phyloP scores from a whole-genome alignment of 1,140 invertebrate genomes.

The Trissolcus basalis region DNA sequence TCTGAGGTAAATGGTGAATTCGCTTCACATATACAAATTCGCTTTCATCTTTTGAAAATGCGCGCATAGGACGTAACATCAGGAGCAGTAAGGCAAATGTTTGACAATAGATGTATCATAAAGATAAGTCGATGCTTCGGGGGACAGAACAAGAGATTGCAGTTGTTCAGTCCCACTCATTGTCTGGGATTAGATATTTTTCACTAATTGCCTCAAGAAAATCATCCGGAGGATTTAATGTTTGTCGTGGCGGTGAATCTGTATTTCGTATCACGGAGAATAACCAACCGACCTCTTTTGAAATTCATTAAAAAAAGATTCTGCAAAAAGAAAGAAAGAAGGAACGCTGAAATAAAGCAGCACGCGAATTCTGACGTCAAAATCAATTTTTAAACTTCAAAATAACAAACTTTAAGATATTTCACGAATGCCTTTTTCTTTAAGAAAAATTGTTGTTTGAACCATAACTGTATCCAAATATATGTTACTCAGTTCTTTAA shows the following conservation, averaged over 20 bases:
- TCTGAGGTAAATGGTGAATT: constrained; percentile 28
- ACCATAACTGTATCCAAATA: too few species aligned
- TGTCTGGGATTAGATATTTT: constrained; percentile 24
- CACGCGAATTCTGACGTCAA: too few species aligned
- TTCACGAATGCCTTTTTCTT: too few species aligned
- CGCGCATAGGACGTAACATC: constrained; percentile 18
- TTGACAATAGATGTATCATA: constrained; percentile 51
- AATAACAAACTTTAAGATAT: too few species aligned
- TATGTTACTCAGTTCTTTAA: not conserved
- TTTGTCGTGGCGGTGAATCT: not conserved
- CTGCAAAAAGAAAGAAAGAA: too few species aligned
- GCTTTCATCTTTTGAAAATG: constrained; percentile 37
- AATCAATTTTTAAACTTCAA: too few species aligned
- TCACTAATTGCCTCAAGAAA: constrained; percentile 23
- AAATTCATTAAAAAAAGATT: too few species aligned
- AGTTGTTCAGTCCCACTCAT: constrained; percentile 17
- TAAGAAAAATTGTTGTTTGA: too few species aligned
- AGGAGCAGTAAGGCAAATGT: constrained; percentile 29
- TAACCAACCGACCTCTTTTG: too few species aligned
- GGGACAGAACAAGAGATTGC: constrained; percentile 25
- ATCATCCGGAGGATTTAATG: constrained; percentile 5
- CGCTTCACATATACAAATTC: constrained; percentile 20
- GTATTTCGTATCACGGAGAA: too few species aligned
- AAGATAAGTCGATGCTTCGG: constrained; percentile 38
- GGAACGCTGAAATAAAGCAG: too few species aligned